phyloP scores from a whole-genome alignment of 2,113 vertebrate genomes.

The Gymnocephalus cernua region DNA sequence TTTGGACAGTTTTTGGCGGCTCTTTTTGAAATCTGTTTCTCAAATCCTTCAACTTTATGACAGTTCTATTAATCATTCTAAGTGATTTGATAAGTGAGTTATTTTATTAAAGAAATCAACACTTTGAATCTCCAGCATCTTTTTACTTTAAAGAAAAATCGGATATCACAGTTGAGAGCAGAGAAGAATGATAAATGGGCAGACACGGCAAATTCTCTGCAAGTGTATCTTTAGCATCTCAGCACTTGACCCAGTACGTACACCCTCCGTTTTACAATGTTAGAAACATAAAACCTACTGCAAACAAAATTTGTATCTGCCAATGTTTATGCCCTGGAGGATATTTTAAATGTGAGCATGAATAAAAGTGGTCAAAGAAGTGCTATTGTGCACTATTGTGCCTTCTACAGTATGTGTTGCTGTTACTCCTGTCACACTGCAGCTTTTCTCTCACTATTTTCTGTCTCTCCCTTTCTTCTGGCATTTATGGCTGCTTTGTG shows the following conservation, averaged over 20 bases:
- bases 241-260: background rate
- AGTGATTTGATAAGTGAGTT: background rate
- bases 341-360: slow-evolving; percentile 10
- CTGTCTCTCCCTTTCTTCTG: background rate
- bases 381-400: slow-evolving; percentile 1
- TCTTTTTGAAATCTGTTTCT: background rate
- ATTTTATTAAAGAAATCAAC: background rate
- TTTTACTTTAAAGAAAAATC: background rate
- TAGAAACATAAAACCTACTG: background rate
- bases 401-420: background rate
- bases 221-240: slow-evolving; percentile 4
- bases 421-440: slow-evolving; percentile 15
- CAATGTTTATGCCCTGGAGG: slow-evolving; percentile 6
- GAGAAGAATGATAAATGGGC: background rate
- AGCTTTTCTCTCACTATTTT: background rate
- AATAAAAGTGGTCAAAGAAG: slow-evolving; percentile 1
- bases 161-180: background rate
- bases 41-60: background rate
- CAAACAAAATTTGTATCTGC: background rate
- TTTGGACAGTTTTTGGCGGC: background rate
- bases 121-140: background rate
- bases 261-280: background rate
- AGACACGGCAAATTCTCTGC: background rate
- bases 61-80: background rate
- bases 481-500: slow-evolving; percentile 13